Percentiles rank a stretch among this genome's conserved stretches.
phyloP scores from a whole-genome alignment of 2,113 vertebrate species.

The Ellobius talpinus region DNA sequence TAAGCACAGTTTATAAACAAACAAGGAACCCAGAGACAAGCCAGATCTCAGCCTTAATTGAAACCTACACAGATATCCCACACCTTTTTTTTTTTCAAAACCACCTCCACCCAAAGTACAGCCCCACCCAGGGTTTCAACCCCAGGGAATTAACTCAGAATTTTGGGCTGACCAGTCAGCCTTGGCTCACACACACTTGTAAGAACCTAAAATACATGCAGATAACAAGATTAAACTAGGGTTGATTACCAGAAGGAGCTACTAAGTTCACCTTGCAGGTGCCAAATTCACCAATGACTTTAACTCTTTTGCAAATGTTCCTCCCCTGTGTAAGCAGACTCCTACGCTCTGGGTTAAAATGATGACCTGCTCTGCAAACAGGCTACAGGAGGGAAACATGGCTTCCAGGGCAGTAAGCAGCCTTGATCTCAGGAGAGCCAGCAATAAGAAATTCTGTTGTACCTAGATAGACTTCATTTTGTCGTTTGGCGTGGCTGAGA shows the following conservation, averaged over 20 bases:
- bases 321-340: not conserved
- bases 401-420: not conserved
- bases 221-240: conserved; percentile 40
- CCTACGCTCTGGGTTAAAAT: not conserved
- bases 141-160: conserved; percentile 37
- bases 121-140: conserved; percentile 30
- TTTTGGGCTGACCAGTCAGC: not conserved
- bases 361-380: not conserved
- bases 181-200: not conserved
- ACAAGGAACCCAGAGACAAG: conserved; percentile 24
- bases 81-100: not conserved
- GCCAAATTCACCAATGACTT: not conserved
- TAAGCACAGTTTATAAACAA: conserved; percentile 74
- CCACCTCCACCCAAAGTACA: conserved; percentile 19
- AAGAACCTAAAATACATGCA: not conserved
- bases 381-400: not conserved
- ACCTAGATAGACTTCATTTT: not conserved
- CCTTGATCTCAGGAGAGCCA: not conserved
- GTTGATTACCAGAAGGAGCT: not conserved
- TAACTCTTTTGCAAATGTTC: not conserved
- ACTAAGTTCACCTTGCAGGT: not conserved
- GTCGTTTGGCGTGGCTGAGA: not conserved
- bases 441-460: not conserved
- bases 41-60: conserved; percentile 42
- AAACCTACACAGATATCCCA: not conserved